Evolutionary conservation across 2,797 vertebrate genomes (phyloP), one percentile per base, ranked within the genome.

Genomic region (Tapera naevia): DNA sequence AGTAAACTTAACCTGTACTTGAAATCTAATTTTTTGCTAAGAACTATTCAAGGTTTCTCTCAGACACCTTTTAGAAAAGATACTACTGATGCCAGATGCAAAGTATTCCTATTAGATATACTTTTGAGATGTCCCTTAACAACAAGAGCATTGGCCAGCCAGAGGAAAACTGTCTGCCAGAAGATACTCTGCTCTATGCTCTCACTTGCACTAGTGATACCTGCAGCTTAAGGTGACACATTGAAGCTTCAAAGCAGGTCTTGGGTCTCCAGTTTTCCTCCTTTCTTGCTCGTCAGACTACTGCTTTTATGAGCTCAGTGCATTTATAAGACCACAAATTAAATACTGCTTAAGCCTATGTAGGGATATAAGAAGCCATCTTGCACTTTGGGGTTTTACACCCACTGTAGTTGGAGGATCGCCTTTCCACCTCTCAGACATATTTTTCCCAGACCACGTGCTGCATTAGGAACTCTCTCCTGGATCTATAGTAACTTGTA

Each of bases 171-270:
- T 54, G 23, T 39, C 21, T 76, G 37, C 37, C 46, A 54, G 66
- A 48, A 13, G 10, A 35, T 4, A 50, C 27, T 4, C 21, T 25
- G 11, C 28, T 73, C 33, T 22, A 35, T 18, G 17, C 22, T 58
- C 12, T 43, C 39, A 23, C n/a, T 50, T 0, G 0, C 39, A 13
- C 60, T 28, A 35, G 14, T 9, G 7, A 30, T 19, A 75, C 32
- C 11, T 28, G 56, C n/a, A 66, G 51, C 66, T 87, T 39, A 39
- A 21, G 58, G 70, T 46, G 37, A 50, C 16, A 14, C 2, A 0
- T 0, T 43, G 19, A 62, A 87, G 9, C 46, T 89, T 51, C 56
- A 48, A 54, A 93, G 64, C 19, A 48, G 30, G 19, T 61, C 18
- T 30, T 11, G 12, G 11, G 6, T 25, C 46, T 16, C 30, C 56